Evolutionary conservation across 2,797 vertebrate species (phyloP), one percentile per base, ranked within the genome.

Genomic region (Agapornis canus): DNA sequence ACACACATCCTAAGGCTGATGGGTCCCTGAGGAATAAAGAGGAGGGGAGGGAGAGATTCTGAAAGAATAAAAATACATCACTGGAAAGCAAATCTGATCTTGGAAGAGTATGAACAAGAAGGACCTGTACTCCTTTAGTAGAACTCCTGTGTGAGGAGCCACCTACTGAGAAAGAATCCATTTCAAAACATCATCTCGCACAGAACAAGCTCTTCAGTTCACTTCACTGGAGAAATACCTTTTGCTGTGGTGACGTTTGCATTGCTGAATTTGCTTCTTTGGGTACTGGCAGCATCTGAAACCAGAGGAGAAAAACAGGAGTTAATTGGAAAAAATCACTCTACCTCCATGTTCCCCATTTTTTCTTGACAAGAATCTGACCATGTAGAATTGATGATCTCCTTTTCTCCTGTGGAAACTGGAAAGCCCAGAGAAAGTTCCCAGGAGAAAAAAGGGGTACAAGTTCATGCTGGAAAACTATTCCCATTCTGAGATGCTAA

Each of bases 111-210:
- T 7, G 32, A 57, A 37, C 21, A 27, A 75, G 68, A 27, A 31
- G 61, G 32, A 52, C 20, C 40, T 82, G 35, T 79, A 27, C 19
- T 86, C 17, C 63, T 61, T 43, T 43, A n/a, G 39, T 42, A 54
- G 72, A 79, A 56, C 27, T 45, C 29, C 15, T 37, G 61, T 0
- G 0, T 0, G 5, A 68, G 54, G 19, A 64, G 26, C 45, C 0
- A 1, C 54, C 23, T 54, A 1, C 51, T 29, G 70, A 48, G 60
- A 61, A 48, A 49, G 29, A 57, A 82, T 61, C 61, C 26, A 4
- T 70, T 86, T 51, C 47, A 47, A 47, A 88, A 12, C 43, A 13
- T 9, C 29, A 7, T 31, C 61, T 65, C 1, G 1, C 35, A 26
- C 22, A 37, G 61, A 69, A 47, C 15, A 25, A 77, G 51, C 60